Percentiles rank a stretch among this genome's conserved stretches.
These are phyloP conservation scores for Drosophila athabasca DNA, from an alignment of 1,140 invertebrate species.

Conservation along the genomic window DNA sequence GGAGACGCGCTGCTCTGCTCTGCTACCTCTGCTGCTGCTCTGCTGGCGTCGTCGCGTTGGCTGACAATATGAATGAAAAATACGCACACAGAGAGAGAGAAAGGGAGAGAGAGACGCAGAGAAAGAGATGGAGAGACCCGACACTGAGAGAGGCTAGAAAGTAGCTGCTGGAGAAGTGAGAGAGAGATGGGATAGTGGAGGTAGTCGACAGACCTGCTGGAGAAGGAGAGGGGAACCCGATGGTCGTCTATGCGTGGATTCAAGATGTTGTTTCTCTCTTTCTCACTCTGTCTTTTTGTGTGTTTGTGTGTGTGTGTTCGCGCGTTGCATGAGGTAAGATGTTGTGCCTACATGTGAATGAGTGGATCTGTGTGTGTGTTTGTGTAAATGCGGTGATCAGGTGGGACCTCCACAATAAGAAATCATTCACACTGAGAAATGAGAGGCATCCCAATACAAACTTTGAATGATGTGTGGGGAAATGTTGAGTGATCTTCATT, in stretches of 20 bases:
- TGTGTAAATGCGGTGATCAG: constrained; percentile 48
- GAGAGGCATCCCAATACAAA: background rate
- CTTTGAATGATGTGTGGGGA: background rate
- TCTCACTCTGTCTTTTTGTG: constrained; percentile 46
- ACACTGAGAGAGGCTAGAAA: constrained; percentile 41
- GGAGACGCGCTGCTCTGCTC: constrained; percentile 8
- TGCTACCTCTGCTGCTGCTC: constrained; percentile 11
- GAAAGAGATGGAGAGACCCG: background rate
- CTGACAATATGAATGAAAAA: constrained; percentile 76
- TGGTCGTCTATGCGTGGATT: constrained; percentile 54
- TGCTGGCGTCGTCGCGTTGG: constrained; percentile 58
- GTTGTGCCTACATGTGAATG: constrained; percentile 46
- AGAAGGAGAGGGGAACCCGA: background rate
- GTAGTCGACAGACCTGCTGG: background rate
- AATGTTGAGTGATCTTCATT: background rate
- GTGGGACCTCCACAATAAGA: constrained; percentile 47
- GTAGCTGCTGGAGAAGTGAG: constrained; percentile 34
- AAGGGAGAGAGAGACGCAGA: constrained; percentile 31
- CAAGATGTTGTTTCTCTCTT: constrained; percentile 56
- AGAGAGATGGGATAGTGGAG: background rate
- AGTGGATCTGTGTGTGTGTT: constrained; percentile 41
- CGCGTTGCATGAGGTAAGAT: constrained; percentile 72
- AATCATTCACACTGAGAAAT: constrained; percentile 42
- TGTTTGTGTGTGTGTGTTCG: constrained; percentile 52
- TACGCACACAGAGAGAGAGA: constrained; percentile 58